Evolutionary conservation across 2,888 invertebrate species (phyloP).

Genomic region (Panzeria rudis): DNA sequence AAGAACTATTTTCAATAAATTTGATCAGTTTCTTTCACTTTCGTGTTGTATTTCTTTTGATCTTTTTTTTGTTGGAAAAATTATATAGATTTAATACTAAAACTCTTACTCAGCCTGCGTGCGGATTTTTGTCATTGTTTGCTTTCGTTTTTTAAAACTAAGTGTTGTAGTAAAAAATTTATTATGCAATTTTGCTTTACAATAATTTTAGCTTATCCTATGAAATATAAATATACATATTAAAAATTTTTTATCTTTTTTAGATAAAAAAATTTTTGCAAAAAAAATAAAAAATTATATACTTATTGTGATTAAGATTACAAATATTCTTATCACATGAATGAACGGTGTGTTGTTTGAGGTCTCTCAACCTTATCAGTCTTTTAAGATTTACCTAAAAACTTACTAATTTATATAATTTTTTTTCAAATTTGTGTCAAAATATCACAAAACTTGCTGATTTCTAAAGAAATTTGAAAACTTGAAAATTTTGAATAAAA

Average conservation of each 20-base stretch:
- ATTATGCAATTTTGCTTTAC: background rate
- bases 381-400: conserved; percentile 11
- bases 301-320: background rate
- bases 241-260: background rate
- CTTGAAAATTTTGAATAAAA: conserved; percentile 40
- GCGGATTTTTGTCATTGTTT: background rate
- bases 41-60: too few species aligned
- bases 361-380: conserved; percentile 19
- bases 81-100: background rate
- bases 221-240: background rate
- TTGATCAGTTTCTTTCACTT: too few species aligned
- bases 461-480: conserved; percentile 54
- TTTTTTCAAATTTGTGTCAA: conserved; percentile 14
- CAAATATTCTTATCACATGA: background rate
- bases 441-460: conserved; percentile 65
- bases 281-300: background rate
- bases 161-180: background rate
- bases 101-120: background rate
- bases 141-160: background rate
- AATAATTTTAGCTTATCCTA: background rate
- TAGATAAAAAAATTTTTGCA: background rate
- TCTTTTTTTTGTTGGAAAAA: too few species aligned
- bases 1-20: too few species aligned
- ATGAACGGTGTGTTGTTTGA: conserved; percentile 36
- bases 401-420: conserved; percentile 43